These are phyloP conservation scores for Molossus molossus DNA, from an alignment of 2,797 vertebrate genomes.

Conservation along the genomic window DNA sequence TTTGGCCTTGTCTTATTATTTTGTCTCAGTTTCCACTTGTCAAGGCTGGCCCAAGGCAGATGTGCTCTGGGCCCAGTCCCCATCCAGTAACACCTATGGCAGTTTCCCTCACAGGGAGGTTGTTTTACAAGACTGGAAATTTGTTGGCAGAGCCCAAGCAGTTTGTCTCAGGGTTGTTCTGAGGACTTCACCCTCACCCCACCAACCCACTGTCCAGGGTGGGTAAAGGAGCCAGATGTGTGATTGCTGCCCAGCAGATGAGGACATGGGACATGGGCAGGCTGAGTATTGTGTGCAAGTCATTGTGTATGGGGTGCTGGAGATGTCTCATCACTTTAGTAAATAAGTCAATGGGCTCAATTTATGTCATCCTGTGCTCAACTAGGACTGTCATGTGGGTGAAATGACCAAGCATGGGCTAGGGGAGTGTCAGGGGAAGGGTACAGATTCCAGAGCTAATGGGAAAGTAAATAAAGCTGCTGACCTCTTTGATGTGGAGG, in stretches of 20 bases:
- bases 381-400: accelerated
- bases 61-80: no score
- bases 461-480: background rate
- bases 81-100: no score
- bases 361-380: background rate
- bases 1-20: background rate
- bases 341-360: background rate
- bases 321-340: background rate
- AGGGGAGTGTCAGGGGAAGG: background rate
- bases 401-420: background rate
- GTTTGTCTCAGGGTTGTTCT: background rate
- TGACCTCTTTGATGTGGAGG: background rate
- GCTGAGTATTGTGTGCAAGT: background rate
- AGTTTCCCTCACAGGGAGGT: background rate
- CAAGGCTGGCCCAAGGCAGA: background rate
- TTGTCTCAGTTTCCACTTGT: background rate
- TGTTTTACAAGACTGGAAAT: background rate
- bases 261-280: background rate
- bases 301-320: background rate
- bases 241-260: background rate
- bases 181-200: background rate
- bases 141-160: background rate
- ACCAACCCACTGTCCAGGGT: background rate
- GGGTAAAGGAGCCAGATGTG: no score
- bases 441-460: background rate